phyloP scores from a whole-genome alignment of 2,888 invertebrate genomes.

The Tetragonisca angustula region DNA sequence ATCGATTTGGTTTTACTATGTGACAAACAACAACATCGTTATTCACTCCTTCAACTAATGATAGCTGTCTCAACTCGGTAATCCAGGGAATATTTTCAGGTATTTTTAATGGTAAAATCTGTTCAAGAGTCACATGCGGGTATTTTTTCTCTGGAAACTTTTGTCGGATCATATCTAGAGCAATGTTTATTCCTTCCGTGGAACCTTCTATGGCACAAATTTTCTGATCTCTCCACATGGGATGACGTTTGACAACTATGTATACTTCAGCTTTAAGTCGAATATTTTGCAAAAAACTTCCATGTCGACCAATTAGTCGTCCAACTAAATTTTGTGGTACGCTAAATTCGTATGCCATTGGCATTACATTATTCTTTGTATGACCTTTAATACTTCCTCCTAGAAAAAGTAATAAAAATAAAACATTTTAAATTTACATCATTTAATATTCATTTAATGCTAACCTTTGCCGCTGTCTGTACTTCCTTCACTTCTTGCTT shows the following conservation, averaged over 20 bases:
- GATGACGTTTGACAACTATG: constrained; percentile 92
- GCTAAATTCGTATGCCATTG: constrained; percentile 89
- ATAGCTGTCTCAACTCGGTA: constrained; percentile 86
- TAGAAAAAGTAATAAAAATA: constrained; percentile 47
- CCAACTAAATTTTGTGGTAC: constrained; percentile 92
- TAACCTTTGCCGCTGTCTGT: constrained; percentile 93
- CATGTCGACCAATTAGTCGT: constrained; percentile 93
- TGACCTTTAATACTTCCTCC: constrained; percentile 82
- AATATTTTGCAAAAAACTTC: constrained; percentile 92
- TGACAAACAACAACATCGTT: constrained; percentile 96
- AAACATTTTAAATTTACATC: neutral
- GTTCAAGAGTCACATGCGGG: constrained; percentile 90
- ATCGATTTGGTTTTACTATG: constrained; percentile 93
- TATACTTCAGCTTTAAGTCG: constrained; percentile 92
- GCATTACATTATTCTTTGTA: constrained; percentile 69
- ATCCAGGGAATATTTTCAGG: constrained; percentile 72
- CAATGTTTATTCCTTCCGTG: constrained; percentile 91
- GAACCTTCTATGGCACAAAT: constrained; percentile 94
- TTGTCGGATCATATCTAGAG: constrained; percentile 92
- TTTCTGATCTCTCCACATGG: constrained; percentile 90
- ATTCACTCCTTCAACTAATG: constrained; percentile 95
- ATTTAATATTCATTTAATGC: neutral
- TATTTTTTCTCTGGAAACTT: constrained; percentile 93
- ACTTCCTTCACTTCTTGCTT: constrained; percentile 87
- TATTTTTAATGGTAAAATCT: constrained; percentile 81